Percentiles rank a stretch among this genome's conserved stretches.
These are phyloP conservation scores for Rhynchophorus ferrugineus DNA, from an alignment of 1,140 invertebrate species.

Conservation along the genomic window DNA sequence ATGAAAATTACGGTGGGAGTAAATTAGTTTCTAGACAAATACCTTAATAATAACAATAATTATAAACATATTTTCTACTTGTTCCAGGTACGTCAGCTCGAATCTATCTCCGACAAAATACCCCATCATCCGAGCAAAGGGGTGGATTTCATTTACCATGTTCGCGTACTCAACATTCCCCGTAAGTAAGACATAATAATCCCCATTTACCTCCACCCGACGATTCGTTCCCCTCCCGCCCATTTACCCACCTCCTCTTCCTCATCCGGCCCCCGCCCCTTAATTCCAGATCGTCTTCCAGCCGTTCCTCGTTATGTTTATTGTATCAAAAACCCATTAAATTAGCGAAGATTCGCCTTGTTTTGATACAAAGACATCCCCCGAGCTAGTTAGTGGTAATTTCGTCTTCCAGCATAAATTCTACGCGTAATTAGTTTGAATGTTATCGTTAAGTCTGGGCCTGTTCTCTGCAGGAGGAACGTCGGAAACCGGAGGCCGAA, in stretches of 20 bases:
- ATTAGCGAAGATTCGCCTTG: background rate
- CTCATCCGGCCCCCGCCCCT: background rate
- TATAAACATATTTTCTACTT: background rate
- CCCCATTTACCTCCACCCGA: background rate
- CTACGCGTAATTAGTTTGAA: background rate
- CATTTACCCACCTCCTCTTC: no score
- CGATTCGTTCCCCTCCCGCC: background rate
- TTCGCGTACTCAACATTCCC: background rate
- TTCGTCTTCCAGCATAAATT: no score
- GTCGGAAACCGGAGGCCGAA: background rate
- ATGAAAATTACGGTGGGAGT: no score
- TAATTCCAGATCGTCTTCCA: no score
- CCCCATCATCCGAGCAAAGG: background rate
- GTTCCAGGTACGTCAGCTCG: background rate
- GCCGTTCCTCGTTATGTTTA: background rate
- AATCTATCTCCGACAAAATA: background rate
- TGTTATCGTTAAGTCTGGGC: background rate
- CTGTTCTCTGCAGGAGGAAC: background rate
- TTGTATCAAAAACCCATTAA: background rate
- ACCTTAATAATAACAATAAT: no score
- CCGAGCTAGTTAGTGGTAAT: no score
- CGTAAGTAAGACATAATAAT: background rate
- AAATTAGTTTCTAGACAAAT: no score
- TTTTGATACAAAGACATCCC: background rate
- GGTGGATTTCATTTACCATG: background rate